Base-by-base conservation (phyloP, 2,888 invertebrate genomes). In the Phengaris arion region DNA sequence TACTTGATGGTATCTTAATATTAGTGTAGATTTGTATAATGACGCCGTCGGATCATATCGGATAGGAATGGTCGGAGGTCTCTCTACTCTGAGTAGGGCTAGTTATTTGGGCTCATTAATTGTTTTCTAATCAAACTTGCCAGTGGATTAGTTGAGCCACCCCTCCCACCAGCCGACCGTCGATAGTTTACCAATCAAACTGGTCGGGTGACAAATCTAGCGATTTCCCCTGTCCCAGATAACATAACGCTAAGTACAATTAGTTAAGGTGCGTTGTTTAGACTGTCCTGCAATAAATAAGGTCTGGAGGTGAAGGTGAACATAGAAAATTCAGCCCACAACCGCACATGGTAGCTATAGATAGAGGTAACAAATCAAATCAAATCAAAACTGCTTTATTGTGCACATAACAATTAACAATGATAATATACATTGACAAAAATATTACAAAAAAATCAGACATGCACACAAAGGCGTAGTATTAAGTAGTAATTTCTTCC, bases 161-260 rank as follows among this genome's bases (percentile, higher is more conserved):
- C 48, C 1, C 5, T 48, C 52, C 15, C 55, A n/a, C 54, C 6
- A 57, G 22, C 35, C 52, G 12, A 52, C 10, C 6, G 7, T 59
- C 59, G 22, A 59, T 35, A 64, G 12, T 12, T 64, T 45, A 10
- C 13, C 6, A 35, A 12, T 12, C 12, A 64, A 35, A 52, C 52
- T 9, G 9, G 52, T 64, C 35, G 10, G 35, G 12, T 35, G 35
- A 64, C 35, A 12, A 64, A 35, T 64, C 45, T 35, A 64, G 35
- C 35, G 13, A 64, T 64, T 10, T 22, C 15, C 10, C 64, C 2
- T 35, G 13, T 10, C 10, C 52, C 52, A 10, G n/a, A 55, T 55
- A n/a, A 35, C 10, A 64, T 45, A 72, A 72, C 12, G 54, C 68
- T 52, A 46, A 75, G 54, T 54, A 68, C 74, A 75, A 75, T 75